Percentiles rank a stretch among this genome's conserved stretches.
These are phyloP conservation scores for Procambarus virginalis DNA, from an alignment of 1,140 invertebrate genomes.

Conservation along the genomic window DNA sequence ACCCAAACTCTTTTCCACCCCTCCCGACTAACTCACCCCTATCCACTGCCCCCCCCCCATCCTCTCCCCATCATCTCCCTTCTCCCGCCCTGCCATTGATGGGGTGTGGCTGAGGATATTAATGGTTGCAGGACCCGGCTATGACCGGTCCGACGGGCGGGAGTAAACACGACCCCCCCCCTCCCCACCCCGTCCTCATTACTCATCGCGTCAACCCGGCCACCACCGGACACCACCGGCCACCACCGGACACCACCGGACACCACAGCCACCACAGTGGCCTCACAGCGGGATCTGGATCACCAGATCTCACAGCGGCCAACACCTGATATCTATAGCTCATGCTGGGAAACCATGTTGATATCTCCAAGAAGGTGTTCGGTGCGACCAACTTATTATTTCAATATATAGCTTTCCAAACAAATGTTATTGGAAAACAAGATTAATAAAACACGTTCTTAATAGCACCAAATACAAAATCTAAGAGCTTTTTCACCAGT, in stretches of 20 bases:
- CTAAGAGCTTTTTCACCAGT: no score
- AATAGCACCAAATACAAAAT: no score
- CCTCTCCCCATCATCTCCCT: background rate
- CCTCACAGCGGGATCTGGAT: no score
- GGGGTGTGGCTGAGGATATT: constrained; percentile 15
- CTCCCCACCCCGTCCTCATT: background rate
- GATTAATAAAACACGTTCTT: no score
- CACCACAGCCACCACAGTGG: background rate
- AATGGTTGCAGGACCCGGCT: constrained; percentile 17
- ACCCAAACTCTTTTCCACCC: background rate
- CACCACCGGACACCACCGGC: background rate
- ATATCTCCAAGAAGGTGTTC: no score
- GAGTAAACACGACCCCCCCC: constrained; percentile 3
- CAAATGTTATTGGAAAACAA: no score
- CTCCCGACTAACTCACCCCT: background rate
- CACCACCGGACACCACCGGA: no score
- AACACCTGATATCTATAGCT: no score
- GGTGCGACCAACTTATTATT: no score
- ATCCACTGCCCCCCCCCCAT: constrained; percentile 1
- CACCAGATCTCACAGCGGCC: no score
- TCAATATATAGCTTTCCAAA: no score
- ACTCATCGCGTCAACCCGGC: constrained; percentile 8
- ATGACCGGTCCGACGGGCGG: constrained; percentile 12
- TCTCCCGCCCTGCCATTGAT: constrained; percentile 12
- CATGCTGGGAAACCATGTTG: no score